A percentile compares a stretch with the other conserved stretches of the same genome.
Evolutionary conservation across 2,888 invertebrate species (phyloP).

Genomic region (Hirudinaria manillensis): DNA sequence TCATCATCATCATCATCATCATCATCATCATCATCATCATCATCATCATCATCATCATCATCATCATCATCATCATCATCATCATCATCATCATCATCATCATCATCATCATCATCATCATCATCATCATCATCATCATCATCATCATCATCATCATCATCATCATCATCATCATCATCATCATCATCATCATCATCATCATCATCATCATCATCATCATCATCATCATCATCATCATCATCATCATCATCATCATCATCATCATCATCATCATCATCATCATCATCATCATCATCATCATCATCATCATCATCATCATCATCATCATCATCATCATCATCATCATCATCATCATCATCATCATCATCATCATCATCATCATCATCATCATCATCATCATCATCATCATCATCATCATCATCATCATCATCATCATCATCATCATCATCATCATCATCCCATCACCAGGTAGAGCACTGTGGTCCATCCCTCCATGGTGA

Average conservation of each 20-base stretch:
- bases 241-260: conserved; percentile 33
- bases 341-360: conserved; percentile 4
- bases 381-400: conserved; percentile 31
- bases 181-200: conserved; percentile 30
- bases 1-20: background rate
- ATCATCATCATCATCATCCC: conserved; percentile 1
- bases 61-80: background rate
- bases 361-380: conserved; percentile 29
- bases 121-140: conserved; percentile 23
- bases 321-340: conserved; percentile 32
- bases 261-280: conserved; percentile 29
- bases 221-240: conserved; percentile 33
- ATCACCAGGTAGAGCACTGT: conserved; percentile 95
- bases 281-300: conserved; percentile 30
- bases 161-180: conserved; percentile 29
- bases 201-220: conserved; percentile 32
- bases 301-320: conserved; percentile 32
- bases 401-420: conserved; percentile 28
- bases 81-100: background rate
- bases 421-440: conserved; percentile 21
- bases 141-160: conserved; percentile 27
- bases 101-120: background rate
- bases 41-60: background rate
- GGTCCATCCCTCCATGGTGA: conserved; percentile 99
- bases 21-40: background rate